phyloP scores from a whole-genome alignment of 2,113 vertebrate species.

The Myodes glareolus region DNA sequence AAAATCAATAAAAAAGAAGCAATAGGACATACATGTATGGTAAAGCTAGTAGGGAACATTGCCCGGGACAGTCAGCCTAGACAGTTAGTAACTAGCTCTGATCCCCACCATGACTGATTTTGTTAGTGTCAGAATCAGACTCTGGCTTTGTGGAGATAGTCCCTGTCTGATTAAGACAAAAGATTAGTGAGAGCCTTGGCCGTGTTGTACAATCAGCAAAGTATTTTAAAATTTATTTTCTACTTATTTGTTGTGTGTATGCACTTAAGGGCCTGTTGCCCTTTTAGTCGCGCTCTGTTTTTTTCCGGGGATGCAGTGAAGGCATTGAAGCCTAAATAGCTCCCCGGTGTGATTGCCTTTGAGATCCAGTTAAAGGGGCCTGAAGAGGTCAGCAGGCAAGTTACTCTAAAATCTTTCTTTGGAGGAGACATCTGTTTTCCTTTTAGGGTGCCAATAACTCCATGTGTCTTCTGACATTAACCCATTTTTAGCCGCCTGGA shows the following conservation, averaged over 20 bases:
- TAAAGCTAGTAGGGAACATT: not conserved
- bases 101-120: not conserved
- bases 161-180: not conserved
- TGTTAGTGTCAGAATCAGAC: not conserved
- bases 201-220: not conserved
- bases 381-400: not conserved
- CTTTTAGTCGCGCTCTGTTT: not conserved
- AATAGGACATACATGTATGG: not conserved
- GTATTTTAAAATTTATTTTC: not conserved
- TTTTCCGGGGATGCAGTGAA: not conserved
- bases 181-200: not conserved
- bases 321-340: not conserved
- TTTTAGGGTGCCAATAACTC: slow-evolving; percentile 37
- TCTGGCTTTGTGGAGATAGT: not conserved
- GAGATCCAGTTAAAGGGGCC: not conserved
- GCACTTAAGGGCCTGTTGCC: not conserved
- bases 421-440: slow-evolving; percentile 60
- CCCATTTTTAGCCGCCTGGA: slow-evolving; percentile 44
- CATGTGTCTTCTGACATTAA: not conserved
- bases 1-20: too few relatives aligned
- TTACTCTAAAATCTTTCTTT: slow-evolving; percentile 40
- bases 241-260: not conserved
- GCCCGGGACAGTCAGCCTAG: not conserved
- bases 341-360: not conserved
- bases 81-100: not conserved